These are phyloP conservation scores for Leptoteleia sp. DNA, from an alignment of 1,140 invertebrate genomes.

Conservation along the genomic window DNA sequence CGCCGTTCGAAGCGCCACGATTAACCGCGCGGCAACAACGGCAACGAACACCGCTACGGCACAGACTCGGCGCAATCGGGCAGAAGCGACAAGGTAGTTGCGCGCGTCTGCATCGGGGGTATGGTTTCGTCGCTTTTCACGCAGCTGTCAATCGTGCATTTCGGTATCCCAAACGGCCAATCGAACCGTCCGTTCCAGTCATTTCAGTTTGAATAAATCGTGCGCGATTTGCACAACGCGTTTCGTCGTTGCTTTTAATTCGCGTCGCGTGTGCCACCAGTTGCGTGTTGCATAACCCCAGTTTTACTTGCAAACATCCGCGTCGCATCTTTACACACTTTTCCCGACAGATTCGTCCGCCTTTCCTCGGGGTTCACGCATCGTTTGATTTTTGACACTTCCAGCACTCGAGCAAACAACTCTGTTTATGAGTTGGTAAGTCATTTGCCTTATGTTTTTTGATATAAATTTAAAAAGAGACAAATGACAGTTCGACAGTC, in stretches of 20 bases:
- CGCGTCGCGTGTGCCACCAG: conserved; percentile 74
- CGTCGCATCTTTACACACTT: conserved; percentile 28
- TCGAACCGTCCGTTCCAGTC: not conserved
- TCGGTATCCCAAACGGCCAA: conserved; percentile 18
- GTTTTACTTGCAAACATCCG: conserved; percentile 62
- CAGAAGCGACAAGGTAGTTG: conserved; percentile 68
- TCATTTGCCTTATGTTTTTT: no score
- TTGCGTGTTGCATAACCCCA: conserved; percentile 77
- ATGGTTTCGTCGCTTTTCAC: conserved; percentile 51
- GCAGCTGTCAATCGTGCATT: conserved; percentile 44
- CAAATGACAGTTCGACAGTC: no score
- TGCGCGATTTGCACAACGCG: conserved; percentile 15
- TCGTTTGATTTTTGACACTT: not conserved
- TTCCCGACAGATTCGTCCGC: not conserved
- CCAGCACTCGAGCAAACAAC: not conserved
- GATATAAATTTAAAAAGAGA: no score
- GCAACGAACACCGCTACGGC: conserved; percentile 15
- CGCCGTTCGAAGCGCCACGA: conserved; percentile 25
- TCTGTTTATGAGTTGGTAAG: no score
- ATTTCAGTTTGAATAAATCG: not conserved
- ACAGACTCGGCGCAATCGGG: conserved; percentile 42
- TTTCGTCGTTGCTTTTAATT: conserved; percentile 61
- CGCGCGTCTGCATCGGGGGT: conserved; percentile 63
- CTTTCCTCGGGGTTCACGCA: not conserved
- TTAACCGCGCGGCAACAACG: conserved; percentile 13